Conservation (phyloP, 2,113 vertebrate species). For the Tyrannus savana region DNA sequence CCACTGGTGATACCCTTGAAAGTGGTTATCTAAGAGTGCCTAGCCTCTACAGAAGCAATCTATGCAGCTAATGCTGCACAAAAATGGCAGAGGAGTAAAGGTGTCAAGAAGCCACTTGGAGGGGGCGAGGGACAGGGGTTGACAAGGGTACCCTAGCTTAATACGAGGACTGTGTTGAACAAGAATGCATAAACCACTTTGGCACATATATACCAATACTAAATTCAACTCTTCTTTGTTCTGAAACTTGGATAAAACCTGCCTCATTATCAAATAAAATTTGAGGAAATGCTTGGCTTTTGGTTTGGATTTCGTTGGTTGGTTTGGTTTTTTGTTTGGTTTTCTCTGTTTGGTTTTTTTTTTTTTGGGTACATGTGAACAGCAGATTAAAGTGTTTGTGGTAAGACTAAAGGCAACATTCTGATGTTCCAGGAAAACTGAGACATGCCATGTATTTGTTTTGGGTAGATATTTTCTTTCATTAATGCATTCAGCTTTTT, state of each 20-base stretch:
- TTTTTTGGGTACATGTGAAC: not conserved
- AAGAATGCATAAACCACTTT: not conserved
- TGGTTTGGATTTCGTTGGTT: not conserved
- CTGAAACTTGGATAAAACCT: not conserved
- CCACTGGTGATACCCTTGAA: not conserved
- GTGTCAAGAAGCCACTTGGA: not conserved
- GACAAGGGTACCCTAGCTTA: not conserved
- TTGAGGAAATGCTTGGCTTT: not conserved
- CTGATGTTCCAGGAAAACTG: not conserved
- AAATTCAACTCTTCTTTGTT: not conserved
- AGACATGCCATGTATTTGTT: not conserved
- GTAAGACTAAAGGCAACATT: not conserved
- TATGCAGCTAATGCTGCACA: not conserved
- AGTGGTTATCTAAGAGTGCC: not conserved
- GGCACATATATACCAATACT: not conserved
- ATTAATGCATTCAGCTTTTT: not conserved
- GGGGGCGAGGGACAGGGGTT: not conserved
- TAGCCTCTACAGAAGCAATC: not conserved
- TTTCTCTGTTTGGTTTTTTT: not conserved
- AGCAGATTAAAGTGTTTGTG: not conserved
- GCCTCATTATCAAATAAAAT: not conserved
- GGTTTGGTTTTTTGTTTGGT: not conserved
- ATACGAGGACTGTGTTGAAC: fast-evolving
- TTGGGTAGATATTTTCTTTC: not conserved
- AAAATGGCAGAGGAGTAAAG: not conserved